Evolutionary conservation across 2,888 invertebrate genomes (phyloP).

Genomic region (Patella pellucida): DNA sequence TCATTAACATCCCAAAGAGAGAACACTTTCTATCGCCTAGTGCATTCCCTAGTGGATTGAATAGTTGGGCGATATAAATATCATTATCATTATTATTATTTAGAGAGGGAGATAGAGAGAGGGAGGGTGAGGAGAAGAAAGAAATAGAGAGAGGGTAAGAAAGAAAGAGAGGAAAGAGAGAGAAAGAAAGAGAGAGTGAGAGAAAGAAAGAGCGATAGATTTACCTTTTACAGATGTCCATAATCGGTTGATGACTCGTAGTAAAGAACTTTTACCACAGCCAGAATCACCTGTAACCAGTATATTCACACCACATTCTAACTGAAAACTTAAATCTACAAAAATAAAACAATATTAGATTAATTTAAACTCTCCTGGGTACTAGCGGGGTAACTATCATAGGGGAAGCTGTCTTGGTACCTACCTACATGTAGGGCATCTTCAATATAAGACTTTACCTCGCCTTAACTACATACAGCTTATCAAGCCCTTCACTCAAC

Average conservation of each 20-base stretch:
- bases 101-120: too few species aligned
- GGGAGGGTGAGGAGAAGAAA: too few species aligned
- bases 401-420: neutral
- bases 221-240: slow-evolving; percentile 82
- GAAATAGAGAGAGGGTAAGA: too few species aligned
- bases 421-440: too few species aligned
- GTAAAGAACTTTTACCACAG: slow-evolving; percentile 90
- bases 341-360: neutral
- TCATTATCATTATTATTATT: too few species aligned
- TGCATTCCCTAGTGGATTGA: too few species aligned
- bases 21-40: too few species aligned
- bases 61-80: too few species aligned
- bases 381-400: neutral
- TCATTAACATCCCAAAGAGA: too few species aligned
- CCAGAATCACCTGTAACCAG: slow-evolving; percentile 96
- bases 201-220: neutral
- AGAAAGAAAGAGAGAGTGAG: neutral
- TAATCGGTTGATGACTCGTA: slow-evolving; percentile 92
- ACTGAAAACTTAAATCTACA: slow-evolving; percentile 71
- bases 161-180: slow-evolving; percentile 19
- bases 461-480: too few species aligned
- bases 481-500: too few species aligned
- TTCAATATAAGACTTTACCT: too few species aligned
- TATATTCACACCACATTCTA: slow-evolving; percentile 74
- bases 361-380: neutral